phyloP scores from a whole-genome alignment of 2,888 invertebrate genomes.

The Himalopsyche tibetana region DNA sequence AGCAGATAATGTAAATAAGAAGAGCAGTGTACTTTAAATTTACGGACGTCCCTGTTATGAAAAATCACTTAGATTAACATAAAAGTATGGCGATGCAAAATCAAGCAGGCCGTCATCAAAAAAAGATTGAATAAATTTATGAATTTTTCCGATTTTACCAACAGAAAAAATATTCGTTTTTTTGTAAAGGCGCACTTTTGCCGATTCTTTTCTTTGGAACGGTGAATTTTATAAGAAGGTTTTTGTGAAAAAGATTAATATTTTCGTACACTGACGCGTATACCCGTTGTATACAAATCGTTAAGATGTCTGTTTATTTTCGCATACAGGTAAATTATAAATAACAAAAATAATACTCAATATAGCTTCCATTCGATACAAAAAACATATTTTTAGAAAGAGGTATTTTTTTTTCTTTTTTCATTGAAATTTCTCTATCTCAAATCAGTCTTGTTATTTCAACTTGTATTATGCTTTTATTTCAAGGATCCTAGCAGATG shows the following conservation, averaged over 20 bases:
- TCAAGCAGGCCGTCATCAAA: conserved; percentile 27
- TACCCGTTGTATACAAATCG: background rate
- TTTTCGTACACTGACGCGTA: background rate
- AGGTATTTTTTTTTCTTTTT: no score
- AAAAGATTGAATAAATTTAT: conserved; percentile 39
- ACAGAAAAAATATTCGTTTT: conserved; percentile 1
- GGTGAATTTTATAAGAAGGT: conserved; percentile 5
- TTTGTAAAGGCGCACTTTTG: conserved; percentile 33
- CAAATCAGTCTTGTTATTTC: no score
- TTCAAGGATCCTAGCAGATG: no score
- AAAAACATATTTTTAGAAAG: no score
- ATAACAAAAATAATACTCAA: no score
- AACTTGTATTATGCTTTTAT: no score
- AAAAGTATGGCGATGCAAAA: conserved; percentile 39
- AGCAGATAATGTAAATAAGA: conserved; percentile 27
- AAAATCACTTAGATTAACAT: conserved; percentile 40
- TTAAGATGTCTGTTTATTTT: conserved; percentile 6
- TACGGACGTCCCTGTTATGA: conserved; percentile 10
- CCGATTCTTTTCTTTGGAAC: conserved; percentile 13
- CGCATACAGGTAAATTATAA: no score
- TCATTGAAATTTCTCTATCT: no score
- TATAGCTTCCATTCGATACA: no score
- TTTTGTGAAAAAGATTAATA: conserved; percentile 10
- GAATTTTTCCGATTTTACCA: conserved; percentile 21
- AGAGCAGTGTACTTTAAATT: background rate